Evolutionary conservation across 2,797 vertebrate species (phyloP).

Genomic region (Urosaurus nigricauda): DNA sequence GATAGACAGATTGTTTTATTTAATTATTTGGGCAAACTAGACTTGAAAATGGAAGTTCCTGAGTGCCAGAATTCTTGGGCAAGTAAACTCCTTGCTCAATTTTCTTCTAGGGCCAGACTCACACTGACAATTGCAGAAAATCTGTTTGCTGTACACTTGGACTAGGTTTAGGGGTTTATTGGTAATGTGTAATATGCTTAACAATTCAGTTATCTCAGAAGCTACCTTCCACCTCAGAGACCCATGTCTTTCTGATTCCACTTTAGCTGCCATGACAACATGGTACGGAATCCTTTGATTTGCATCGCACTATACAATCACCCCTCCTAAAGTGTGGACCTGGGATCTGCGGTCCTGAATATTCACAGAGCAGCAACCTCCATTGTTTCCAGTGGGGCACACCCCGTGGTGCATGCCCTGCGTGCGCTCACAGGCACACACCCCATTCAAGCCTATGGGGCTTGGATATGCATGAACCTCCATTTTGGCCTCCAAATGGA

Average conservation of each 20-base stretch:
- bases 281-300: too few species aligned
- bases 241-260: neutral
- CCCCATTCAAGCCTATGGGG: too few species aligned
- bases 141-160: neutral
- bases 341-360: too few species aligned
- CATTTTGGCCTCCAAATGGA: too few species aligned
- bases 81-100: neutral
- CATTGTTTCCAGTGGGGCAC: too few species aligned
- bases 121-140: neutral
- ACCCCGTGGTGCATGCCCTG: too few species aligned
- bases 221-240: neutral
- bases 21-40: conserved; percentile 2
- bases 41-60: neutral
- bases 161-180: neutral
- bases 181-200: neutral
- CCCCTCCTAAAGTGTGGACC: too few species aligned
- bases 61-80: neutral
- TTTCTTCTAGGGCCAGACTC: neutral
- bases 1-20: neutral
- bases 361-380: too few species aligned
- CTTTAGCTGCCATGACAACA: too few species aligned
- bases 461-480: too few species aligned
- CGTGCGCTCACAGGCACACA: too few species aligned
- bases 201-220: neutral
- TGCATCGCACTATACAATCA: too few species aligned